These are phyloP conservation scores for Saccostrea echinata DNA, from an alignment of 1,140 invertebrate genomes.

Conservation along the genomic window DNA sequence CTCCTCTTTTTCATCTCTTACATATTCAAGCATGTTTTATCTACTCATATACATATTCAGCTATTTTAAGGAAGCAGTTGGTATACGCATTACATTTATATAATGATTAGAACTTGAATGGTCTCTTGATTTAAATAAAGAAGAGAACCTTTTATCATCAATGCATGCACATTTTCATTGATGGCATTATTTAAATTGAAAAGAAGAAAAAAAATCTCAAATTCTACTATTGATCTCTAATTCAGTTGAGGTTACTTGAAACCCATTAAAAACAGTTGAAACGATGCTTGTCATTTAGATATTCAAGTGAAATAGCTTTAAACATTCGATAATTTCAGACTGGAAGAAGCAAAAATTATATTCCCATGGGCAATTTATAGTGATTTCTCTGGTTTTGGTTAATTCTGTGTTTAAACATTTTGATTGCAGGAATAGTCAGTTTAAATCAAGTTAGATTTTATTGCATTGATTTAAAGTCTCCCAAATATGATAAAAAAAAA, in stretches of 20 bases:
- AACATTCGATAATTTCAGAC: constrained; percentile 14
- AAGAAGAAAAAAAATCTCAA: background rate
- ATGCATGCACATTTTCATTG: background rate
- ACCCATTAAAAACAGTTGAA: constrained; percentile 12
- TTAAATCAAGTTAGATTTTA: background rate
- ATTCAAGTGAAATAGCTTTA: constrained; percentile 4
- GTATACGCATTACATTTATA: background rate
- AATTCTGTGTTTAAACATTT: background rate
- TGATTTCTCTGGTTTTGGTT: background rate
- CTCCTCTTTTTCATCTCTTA: constrained; percentile 10
- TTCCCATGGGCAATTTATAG: background rate
- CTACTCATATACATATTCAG: background rate
- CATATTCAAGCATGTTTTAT: constrained; percentile 30
- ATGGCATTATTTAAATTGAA: background rate
- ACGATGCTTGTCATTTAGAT: constrained; percentile 24
- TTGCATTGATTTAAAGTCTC: background rate
- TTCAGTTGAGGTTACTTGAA: background rate
- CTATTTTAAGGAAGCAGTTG: background rate
- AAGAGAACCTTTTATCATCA: background rate
- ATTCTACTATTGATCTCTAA: background rate
- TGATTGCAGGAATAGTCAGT: background rate
- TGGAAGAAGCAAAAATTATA: background rate
- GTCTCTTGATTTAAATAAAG: background rate
- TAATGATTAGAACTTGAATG: background rate
- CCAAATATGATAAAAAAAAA: background rate